A percentile compares a stretch with the other conserved stretches of the same genome.
Conservation (phyloP, 2,797 vertebrate genomes). For the Phalanger gymnotis region DNA sequence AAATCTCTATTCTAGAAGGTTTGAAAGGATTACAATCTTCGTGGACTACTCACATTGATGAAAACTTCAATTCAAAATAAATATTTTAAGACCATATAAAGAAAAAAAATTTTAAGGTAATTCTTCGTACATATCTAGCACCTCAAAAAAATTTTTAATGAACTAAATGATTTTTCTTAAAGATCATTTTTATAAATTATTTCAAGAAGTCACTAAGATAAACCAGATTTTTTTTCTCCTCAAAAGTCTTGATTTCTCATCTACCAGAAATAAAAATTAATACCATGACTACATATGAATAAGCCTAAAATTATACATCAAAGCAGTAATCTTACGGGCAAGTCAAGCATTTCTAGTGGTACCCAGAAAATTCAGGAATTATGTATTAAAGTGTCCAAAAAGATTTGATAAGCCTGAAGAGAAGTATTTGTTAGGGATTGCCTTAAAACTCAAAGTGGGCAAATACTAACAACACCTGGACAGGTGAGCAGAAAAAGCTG, state of each 20-base stretch:
- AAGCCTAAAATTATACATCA: not conserved
- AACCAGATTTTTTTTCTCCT: no score
- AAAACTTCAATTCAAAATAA: no score
- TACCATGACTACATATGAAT: not conserved
- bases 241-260: no score
- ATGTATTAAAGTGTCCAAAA: not conserved
- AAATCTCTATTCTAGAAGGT: not conserved
- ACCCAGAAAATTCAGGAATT: not conserved
- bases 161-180: not conserved
- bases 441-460: not conserved
- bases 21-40: not conserved
- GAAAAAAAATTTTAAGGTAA: not conserved
- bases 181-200: no score
- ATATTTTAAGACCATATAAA: not conserved
- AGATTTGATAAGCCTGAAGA: not conserved
- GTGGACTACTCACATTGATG: not conserved
- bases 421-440: not conserved
- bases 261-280: no score
- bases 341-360: not conserved
- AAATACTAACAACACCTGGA: not conserved
- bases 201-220: no score
- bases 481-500: not conserved
- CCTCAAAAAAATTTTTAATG: not conserved
- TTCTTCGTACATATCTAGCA: not conserved
- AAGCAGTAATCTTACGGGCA: not conserved